These are phyloP conservation scores for Calliphora vicina DNA, from an alignment of 1,140 invertebrate species.

Conservation along the genomic window DNA sequence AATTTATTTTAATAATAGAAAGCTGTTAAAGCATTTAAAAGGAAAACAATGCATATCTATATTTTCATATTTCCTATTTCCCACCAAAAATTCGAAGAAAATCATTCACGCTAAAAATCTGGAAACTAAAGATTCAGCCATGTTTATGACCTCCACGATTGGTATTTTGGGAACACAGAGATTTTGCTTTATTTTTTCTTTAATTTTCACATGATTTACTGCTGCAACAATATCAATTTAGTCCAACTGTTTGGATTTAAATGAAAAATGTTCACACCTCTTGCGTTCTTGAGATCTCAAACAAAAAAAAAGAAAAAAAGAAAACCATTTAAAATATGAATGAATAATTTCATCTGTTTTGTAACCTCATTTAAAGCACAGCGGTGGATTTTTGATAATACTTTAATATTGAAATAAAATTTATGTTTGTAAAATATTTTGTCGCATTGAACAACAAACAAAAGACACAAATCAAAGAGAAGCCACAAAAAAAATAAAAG, in stretches of 20 bases:
- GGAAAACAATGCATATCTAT: too few species aligned
- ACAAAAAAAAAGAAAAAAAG: background rate
- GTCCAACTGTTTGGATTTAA: background rate
- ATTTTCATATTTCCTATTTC: too few species aligned
- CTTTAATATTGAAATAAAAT: background rate
- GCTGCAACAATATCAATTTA: too few species aligned
- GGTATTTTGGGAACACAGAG: too few species aligned
- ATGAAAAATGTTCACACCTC: slow-evolving; percentile 8
- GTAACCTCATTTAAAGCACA: slow-evolving; percentile 16
- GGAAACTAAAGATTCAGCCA: too few species aligned
- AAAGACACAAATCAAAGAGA: background rate
- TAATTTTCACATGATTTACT: too few species aligned
- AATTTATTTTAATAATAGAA: too few species aligned
- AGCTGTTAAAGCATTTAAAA: too few species aligned
- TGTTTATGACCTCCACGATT: too few species aligned
- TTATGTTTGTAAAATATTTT: slow-evolving; percentile 34
- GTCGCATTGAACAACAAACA: slow-evolving; percentile 29
- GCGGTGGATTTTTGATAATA: slow-evolving; percentile 4
- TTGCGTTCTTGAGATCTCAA: background rate
- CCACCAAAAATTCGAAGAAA: too few species aligned
- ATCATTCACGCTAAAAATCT: too few species aligned
- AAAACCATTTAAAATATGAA: background rate
- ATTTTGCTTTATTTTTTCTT: too few species aligned
- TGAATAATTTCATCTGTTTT: slow-evolving; percentile 5
- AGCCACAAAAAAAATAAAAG: background rate